Percentiles rank a stretch among this genome's conserved stretches.
Conservation (phyloP, 2,113 vertebrate genomes). For the Hylia prasina region DNA sequence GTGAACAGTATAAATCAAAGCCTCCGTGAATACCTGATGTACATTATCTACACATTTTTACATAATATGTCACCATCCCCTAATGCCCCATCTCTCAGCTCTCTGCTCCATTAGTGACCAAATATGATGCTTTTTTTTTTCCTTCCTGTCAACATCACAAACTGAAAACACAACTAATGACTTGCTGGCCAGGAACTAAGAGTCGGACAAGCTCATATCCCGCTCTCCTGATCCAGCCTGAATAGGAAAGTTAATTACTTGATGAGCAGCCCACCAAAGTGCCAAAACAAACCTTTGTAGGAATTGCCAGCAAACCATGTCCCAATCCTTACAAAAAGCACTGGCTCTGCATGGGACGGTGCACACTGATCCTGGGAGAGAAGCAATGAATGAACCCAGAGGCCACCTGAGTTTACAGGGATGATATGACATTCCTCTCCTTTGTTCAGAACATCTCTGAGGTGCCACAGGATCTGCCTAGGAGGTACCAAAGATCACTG, state of each 20-base stretch:
- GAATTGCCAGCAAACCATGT: background rate
- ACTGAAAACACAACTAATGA: background rate
- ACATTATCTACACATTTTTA: background rate
- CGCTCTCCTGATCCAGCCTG: background rate
- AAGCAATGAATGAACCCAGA: background rate
- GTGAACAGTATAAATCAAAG: background rate
- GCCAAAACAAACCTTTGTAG: background rate
- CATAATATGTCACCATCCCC: background rate
- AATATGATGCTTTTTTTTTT: background rate
- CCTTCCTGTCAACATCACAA: background rate
- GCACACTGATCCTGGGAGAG: background rate
- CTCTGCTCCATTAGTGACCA: background rate
- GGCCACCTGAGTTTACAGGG: background rate
- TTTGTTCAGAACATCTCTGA: background rate
- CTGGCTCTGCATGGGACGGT: rapidly evolving
- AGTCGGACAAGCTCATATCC: background rate
- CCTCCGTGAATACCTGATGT: too few relatives aligned
- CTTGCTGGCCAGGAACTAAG: background rate
- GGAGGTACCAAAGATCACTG: background rate
- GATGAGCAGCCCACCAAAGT: background rate
- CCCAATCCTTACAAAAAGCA: background rate
- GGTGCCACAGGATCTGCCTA: background rate
- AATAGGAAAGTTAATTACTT: background rate
- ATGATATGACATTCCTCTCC: background rate
- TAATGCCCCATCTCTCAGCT: background rate